These are phyloP conservation scores for Tolypeutes matacus DNA, from an alignment of 2,797 vertebrate species.

Conservation along the genomic window DNA sequence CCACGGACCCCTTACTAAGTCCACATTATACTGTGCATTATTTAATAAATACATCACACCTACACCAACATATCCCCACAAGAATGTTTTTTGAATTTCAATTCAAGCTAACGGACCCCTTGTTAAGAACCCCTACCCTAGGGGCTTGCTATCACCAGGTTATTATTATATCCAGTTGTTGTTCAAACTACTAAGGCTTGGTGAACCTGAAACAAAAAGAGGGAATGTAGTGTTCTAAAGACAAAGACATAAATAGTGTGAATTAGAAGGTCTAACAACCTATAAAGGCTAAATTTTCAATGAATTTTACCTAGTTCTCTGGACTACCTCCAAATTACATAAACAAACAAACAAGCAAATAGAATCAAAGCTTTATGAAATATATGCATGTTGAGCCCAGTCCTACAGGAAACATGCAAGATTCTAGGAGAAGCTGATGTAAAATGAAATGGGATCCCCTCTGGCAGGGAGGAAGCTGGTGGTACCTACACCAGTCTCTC, in stretches of 20 bases:
- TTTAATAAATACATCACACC: no score
- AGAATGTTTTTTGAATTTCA: no score
- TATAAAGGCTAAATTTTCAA: not conserved
- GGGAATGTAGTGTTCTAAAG: not conserved
- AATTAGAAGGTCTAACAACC: not conserved
- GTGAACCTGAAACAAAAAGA: not conserved
- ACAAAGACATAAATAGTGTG: not conserved
- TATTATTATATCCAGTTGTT: not conserved
- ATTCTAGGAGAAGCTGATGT: not conserved
- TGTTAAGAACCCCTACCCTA: not conserved
- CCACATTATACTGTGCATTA: no score
- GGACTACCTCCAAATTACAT: not conserved
- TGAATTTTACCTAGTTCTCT: not conserved
- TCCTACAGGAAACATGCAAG: not conserved
- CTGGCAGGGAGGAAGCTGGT: no score
- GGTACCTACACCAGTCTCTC: no score
- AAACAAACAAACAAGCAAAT: slow-evolving; percentile 43
- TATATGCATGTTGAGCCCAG: not conserved
- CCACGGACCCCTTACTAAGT: no score
- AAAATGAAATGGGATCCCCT: not conserved
- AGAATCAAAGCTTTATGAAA: slow-evolving; percentile 45
- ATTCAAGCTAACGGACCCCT: no score
- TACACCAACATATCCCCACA: no score
- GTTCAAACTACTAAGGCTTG: not conserved
- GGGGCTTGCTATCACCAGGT: not conserved